Evolutionary conservation across 2,797 vertebrate genomes (phyloP).

Genomic region (Sebastes diploproa): DNA sequence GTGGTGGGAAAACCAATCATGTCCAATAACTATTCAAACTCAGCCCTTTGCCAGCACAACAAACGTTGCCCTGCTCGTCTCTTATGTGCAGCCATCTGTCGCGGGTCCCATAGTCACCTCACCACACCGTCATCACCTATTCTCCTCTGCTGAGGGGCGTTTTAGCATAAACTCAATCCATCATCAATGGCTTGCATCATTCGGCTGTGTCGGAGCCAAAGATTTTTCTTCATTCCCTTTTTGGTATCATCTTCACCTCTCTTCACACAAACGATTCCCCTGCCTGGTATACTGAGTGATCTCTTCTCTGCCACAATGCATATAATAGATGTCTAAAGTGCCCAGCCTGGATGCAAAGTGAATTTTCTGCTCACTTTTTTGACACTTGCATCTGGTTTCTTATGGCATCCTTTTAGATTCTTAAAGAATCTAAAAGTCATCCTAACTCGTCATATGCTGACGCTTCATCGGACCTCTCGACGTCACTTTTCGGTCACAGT

Average conservation of each 20-base stretch:
- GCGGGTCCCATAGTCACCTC: slow-evolving; percentile 31
- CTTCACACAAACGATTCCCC: not conserved
- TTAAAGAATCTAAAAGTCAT: not conserved
- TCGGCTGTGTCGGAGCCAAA: not conserved
- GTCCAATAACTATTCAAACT: slow-evolving; percentile 43
- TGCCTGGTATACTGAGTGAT: not conserved
- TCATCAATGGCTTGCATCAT: slow-evolving; percentile 16
- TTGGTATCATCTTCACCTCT: not conserved
- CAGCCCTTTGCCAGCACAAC: slow-evolving; percentile 15
- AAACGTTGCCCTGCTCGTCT: slow-evolving; percentile 8
- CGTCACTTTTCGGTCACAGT: no score
- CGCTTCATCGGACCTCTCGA: no score
- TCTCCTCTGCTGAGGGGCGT: not conserved
- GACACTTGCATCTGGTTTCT: not conserved
- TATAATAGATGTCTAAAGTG: not conserved
- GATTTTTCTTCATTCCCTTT: not conserved
- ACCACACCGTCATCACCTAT: slow-evolving; percentile 16
- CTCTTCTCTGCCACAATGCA: not conserved
- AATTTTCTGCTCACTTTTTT: not conserved
- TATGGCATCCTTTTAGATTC: not conserved
- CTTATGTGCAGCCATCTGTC: slow-evolving; percentile 34
- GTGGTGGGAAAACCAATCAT: slow-evolving; percentile 52
- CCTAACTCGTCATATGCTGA: no score
- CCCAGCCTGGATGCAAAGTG: not conserved
- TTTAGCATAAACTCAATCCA: slow-evolving; percentile 8